Evolutionary conservation across 2,888 invertebrate genomes (phyloP), one percentile per base, ranked within the genome.

Genomic region (Schrankia costaestrigalis): DNA sequence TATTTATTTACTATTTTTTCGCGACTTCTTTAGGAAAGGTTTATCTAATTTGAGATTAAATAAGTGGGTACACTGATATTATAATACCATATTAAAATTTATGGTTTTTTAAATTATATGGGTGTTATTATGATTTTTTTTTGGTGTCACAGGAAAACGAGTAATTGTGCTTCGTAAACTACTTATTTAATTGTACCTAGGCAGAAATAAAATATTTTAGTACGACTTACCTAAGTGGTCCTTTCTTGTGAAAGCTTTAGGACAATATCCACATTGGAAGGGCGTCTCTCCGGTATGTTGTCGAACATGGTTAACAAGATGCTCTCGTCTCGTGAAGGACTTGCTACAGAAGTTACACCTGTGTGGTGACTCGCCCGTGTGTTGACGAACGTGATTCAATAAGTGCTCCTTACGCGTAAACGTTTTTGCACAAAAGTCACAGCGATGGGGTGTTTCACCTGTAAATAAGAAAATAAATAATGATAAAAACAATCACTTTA

Each of bases 281-380:
- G 93, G 93, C 17, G 93, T 92, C 65, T 93, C 92, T 26, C 93
- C 94, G 29, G 93, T 93, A 68, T 94, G 94, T 70, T 94, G 93
- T 50, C 95, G 90, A 56, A 95, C 94, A 81, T 95, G 95, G 79
- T 95, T 95, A 59, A 95, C 92, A 62, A 95, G 90, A 76, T 95
- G 95, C 75, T 95, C 95, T 72, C 95, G 93, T 52, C 95, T 90
- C 41, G 95, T 95, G 87, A 95, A 95, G 44, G 94, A 94, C 84
- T 95, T 95, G 58, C 94, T 92, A 81, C 95, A 95, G 87, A 92
- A 95, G 78, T 93, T 93, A 83, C 95, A 95, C 57, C 94, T 91
- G 79, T 95, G 95, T 41, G 95, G 95, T 39, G 95, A 94, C 85
- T 95, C 95, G 61, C 90, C 95, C 63, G 93, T 93, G 76, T 93